Evolutionary conservation across 2,888 invertebrate genomes (phyloP).

Genomic region (Trachelus troglodyta): DNA sequence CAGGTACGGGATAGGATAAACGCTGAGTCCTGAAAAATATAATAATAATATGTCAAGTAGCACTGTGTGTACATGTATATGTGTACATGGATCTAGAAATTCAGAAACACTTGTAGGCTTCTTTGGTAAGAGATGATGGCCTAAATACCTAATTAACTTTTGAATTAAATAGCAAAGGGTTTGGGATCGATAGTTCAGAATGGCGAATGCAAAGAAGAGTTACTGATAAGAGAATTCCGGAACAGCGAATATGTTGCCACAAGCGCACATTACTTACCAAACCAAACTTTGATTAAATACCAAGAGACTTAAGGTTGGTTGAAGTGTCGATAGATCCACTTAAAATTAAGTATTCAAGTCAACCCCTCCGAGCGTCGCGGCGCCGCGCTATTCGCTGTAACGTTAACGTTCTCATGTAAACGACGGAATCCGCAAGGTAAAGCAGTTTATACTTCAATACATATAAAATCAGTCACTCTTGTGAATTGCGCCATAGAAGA

Average conservation of each 20-base stretch:
- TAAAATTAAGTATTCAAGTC: constrained; percentile 16
- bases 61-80: not conserved
- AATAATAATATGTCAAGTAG: not conserved
- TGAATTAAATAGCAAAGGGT: not conserved
- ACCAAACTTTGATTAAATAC: constrained; percentile 22
- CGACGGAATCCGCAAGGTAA: not conserved
- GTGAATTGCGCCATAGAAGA: not conserved
- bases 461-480: not conserved
- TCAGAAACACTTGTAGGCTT: not conserved
- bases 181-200: not conserved
- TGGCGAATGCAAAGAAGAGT: constrained; percentile 3
- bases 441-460: not conserved
- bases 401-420: not conserved
- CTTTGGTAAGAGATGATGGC: not conserved
- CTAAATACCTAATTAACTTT: not conserved
- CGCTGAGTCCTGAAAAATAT: not conserved
- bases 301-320: constrained; percentile 6
- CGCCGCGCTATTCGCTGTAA: not conserved
- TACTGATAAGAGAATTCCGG: constrained; percentile 1
- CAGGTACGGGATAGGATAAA: constrained; percentile 2
- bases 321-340: constrained; percentile 11
- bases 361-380: not conserved
- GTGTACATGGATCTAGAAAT: not conserved
- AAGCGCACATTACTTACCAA: constrained; percentile 14
- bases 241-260: constrained; percentile 7